Base-by-base conservation (phyloP, 2,113 vertebrate species). In the Xiphorhynchus elegans region DNA sequence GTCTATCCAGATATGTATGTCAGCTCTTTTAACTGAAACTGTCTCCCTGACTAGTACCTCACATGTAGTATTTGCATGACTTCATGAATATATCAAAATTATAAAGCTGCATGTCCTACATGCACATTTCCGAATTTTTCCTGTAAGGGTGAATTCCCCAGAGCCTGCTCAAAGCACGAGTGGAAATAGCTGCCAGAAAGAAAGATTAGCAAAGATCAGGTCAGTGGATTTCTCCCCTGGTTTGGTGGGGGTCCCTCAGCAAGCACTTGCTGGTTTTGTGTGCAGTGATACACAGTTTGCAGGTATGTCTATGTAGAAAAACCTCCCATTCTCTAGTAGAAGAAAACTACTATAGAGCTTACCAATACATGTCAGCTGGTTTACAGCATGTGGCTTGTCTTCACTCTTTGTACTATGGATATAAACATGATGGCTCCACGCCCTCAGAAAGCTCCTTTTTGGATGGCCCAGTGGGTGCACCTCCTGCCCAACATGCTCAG, bases 11-110 rank as follows among this genome's bases (percentile, higher is more conserved):
- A 88, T 82, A 73, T 18, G 18, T 21, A 28, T 58, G 82, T 70
- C 87, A 81, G 67, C 72, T 90, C 11, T 91, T 91, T 88, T 69
- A 92, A 90, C 68, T 81, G 75, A 83, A 93, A 21, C 55, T 84
- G 47, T 92, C 82, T 94, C 42, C 50, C 78, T 88, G 78, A 50
- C 78, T 67, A 58, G 82, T 70, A 80, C 68, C 44, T 84, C 68
- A 66, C 5, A 3, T 31, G 14, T 3, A 64, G 66, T 58, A 37
- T 88, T 63, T 88, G 46, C 33, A 28, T 15, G 53, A 59, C 63
- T 73, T 96, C 76, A 70, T 69, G 59, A 89, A 95, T 80, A 64
- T 35, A 70, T 93, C 70, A 91, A 7, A 70, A 70, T 13, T 33
- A 63, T 70, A 80, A 77, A 86, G 35, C 75, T 59, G 14, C 5